Base-by-base conservation (phyloP, 2,113 vertebrate species). In the Neoarius graeffei region DNA sequence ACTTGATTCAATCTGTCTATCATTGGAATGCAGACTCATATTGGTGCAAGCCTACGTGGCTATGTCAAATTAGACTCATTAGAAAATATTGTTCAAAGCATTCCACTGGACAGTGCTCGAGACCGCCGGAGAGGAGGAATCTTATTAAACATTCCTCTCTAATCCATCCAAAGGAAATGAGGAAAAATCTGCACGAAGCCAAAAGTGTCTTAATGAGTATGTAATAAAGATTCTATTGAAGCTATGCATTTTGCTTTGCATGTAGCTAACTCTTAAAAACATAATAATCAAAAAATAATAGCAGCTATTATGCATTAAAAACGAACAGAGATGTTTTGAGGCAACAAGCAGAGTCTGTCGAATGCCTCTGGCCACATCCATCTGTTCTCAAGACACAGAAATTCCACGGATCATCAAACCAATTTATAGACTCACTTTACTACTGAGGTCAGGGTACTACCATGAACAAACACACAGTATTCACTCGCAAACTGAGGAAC, bases 71-170 rank as follows among this genome's bases (percentile, higher is more conserved):
- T 88, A 90, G 87, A 86, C 87, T 64, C 23, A 17, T 56, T 35
- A 20, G 56, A 7, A 69, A 83, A 91, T 90, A 90, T 93, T 93
- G 90, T 93, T 91, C 83, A 90, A 90, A 90, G 87, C 91, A 94
- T 95, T 95, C 93, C 93, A 89, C 87, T 91, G 88, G 91, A 94
- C 94, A 94, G 93, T 93, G 92, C 92, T 93, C 69, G 92, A 94
- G 90, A 91, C 86, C 91, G 90, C 89, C 91, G 89, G 91, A 92
- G 89, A 92, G 90, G 88, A 93, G 88, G 91, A 93, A 92, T 93
- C 92, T 94, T 93, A 92, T 87, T 89, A 93, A 92, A 93, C 93
- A 95, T 95, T 96, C 94, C 94, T 93, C 88, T 91, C 92, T 94
- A 94, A 95, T 94, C 93, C 93, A 93, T 92, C 90, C 84, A 93